Evolutionary conservation across 1,140 invertebrate species (phyloP), one percentile per base, ranked within the genome.

Genomic region (Oncopeltus fasciatus): DNA sequence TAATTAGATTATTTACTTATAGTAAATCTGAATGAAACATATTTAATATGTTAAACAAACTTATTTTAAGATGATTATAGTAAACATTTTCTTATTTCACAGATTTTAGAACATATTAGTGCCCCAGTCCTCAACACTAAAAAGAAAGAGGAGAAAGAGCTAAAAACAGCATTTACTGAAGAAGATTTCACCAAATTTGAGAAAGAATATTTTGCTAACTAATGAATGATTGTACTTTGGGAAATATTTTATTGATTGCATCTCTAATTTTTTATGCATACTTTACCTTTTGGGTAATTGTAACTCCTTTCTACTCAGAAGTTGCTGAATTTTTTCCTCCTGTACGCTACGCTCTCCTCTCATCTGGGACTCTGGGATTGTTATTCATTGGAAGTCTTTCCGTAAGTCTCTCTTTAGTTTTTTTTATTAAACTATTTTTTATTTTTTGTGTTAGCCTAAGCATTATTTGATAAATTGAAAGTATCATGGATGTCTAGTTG

Each of bases 251-350:
- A 67, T 72, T 85, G 61, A 73, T 80, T 63, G 64, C 75, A 21
- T 78, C 78, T 12, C 70, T 77, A 2, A 67, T 75, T 21, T 65
- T 81, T 43, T 85, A 84, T 68, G 46, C 79, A 1, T 77, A 85
- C 65, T 80, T 84, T 61, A 78, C 83, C 26, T 70, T 85, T 61
- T 87, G 83, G 83, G 71, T 86, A 18, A 79, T 85, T 44, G 78
- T 80, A 28, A 75, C 83, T 59, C 84, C 84, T 2, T 85, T 87
- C 53, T 66, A 65, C 29, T 57, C 59, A 1, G 33, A 49, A 18
- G 62, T 66, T n/a, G 27, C 70, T 58, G 63, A 58, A 44, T 49
- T 69, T 16, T 83, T 87, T 67, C 80, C 79, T 11, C 74, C 82
- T 43, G 75, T 82, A 49, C 72, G 78, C 14, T 61, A 64, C 53